Evolutionary conservation across 2,113 vertebrate genomes (phyloP).

Genomic region (Neodontobutis hainanensis): DNA sequence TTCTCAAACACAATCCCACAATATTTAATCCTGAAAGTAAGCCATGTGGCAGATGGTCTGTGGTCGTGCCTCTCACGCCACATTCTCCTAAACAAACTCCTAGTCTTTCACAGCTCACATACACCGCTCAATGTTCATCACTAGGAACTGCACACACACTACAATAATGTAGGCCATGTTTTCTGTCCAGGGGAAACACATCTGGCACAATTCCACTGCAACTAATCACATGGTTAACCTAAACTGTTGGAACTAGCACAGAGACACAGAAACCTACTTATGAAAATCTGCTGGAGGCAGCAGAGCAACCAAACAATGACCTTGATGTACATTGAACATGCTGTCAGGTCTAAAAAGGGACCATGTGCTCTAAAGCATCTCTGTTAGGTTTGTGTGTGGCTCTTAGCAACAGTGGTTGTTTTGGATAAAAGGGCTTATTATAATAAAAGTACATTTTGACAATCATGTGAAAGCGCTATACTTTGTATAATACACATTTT

Average conservation of each 20-base stretch:
- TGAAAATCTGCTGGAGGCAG: constrained; percentile 32
- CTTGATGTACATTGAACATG: constrained; percentile 30
- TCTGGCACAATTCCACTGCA: constrained; percentile 52
- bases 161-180: constrained; percentile 29
- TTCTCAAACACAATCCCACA: constrained; percentile 32
- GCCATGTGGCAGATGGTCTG: constrained; percentile 74
- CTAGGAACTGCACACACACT: constrained; percentile 54
- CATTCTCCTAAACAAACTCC: constrained; percentile 47
- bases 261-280: constrained; percentile 55
- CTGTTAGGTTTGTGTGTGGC: constrained; percentile 1
- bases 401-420: not conserved
- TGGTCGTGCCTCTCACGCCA: constrained; percentile 66
- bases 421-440: not conserved
- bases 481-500: not conserved
- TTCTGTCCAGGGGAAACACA: constrained; percentile 50
- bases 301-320: constrained; percentile 38
- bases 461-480: constrained; percentile 9
- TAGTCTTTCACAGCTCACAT: constrained; percentile 49
- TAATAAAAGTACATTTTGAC: constrained; percentile 1
- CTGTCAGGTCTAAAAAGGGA: constrained; percentile 15
- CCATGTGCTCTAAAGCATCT: constrained; percentile 1
- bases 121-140: constrained; percentile 65
- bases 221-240: constrained; percentile 58
- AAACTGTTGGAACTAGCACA: constrained; percentile 43
- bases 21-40: constrained; percentile 69